These are phyloP conservation scores for Hexactinellida sp. DNA, from an alignment of 37 sponge, comb jelly and placozoan genomes.

Conservation along the genomic window DNA sequence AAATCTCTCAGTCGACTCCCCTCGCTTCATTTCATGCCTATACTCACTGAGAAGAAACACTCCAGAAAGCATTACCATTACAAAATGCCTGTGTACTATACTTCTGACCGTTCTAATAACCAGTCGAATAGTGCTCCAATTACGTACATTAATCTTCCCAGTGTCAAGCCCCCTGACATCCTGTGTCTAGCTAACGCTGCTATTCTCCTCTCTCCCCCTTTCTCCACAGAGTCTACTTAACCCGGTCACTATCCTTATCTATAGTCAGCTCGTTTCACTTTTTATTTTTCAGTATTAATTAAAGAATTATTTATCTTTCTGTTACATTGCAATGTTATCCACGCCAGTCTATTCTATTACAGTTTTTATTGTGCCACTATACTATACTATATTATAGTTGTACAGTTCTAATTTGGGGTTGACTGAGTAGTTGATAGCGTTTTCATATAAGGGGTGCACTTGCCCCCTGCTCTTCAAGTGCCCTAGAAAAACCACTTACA, in stretches of 20 bases:
- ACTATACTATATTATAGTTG: too few relatives aligned
- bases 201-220: constrained; percentile 11
- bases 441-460: too few relatives aligned
- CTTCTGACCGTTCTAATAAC: not conserved
- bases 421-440: too few relatives aligned
- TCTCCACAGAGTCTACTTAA: not conserved
- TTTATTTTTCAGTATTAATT: too few relatives aligned
- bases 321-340: too few relatives aligned
- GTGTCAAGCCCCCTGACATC: not conserved
- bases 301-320: too few relatives aligned
- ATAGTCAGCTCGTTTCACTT: too few relatives aligned
- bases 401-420: too few relatives aligned
- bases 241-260: not conserved
- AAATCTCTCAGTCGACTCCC: not conserved
- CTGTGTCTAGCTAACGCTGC: not conserved
- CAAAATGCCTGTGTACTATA: not conserved
- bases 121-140: not conserved
- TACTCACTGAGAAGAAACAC: not conserved
- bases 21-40: not conserved
- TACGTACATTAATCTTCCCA: not conserved
- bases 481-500: too few relatives aligned
- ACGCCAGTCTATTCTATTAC: too few relatives aligned
- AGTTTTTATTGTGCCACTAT: too few relatives aligned
- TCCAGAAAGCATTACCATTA: not conserved
- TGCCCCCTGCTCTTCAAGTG: too few relatives aligned